A percentile compares a stretch with the other conserved stretches of the same genome.
Evolutionary conservation across 2,797 vertebrate genomes (phyloP).

Genomic region (Enteromius mattozi): DNA sequence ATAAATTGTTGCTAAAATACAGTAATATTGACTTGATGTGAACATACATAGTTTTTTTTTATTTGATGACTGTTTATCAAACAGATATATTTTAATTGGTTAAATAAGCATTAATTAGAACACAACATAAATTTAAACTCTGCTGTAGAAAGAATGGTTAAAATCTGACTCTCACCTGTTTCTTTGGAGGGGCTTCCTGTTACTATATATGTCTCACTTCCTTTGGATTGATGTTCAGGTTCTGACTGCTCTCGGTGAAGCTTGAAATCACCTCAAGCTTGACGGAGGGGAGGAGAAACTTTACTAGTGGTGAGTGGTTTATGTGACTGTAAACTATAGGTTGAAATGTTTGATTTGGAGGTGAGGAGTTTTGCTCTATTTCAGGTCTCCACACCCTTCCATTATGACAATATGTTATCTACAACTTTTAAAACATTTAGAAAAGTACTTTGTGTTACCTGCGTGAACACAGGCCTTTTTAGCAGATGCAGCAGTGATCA

Average conservation of each 20-base stretch:
- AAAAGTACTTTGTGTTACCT: constrained; percentile 34
- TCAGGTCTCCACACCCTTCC: constrained; percentile 51
- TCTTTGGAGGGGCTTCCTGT: neutral
- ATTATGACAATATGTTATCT: constrained; percentile 58
- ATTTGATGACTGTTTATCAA: neutral
- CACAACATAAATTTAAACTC: neutral
- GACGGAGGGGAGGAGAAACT: constrained; percentile 32
- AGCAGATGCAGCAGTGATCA: neutral
- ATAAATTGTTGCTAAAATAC: neutral
- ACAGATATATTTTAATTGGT: neutral
- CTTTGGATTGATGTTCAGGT: constrained; percentile 15
- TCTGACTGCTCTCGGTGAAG: constrained; percentile 9
- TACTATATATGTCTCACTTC: constrained; percentile 44
- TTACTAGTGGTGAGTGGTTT: constrained; percentile 4
- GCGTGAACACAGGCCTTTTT: neutral
- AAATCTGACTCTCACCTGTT: constrained; percentile 19
- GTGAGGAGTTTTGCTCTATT: constrained; percentile 62
- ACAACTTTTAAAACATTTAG: constrained; percentile 39
- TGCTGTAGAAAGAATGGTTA: neutral
- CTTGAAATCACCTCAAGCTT: constrained; percentile 2
- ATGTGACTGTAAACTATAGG: constrained; percentile 6
- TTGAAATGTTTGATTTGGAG: constrained; percentile 73
- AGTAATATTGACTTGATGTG: too few relatives aligned
- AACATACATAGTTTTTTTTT: neutral
- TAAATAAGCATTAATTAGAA: neutral